Base-by-base conservation (phyloP, 1,140 invertebrate genomes). In the Lepidotrigona ventralis region DNA sequence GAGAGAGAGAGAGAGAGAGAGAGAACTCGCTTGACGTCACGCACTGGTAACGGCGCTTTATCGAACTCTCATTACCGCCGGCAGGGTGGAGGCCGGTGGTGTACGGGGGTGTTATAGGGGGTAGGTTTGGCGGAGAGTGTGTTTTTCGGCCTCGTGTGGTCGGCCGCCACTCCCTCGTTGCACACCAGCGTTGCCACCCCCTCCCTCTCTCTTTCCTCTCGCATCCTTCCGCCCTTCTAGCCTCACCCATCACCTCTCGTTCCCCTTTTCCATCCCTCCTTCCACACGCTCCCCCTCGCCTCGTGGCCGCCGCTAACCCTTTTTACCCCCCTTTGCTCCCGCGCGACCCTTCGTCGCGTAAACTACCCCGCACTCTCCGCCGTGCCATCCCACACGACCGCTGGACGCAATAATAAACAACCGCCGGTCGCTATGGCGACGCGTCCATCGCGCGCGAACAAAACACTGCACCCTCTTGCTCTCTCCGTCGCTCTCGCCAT, bases 361-460 rank as follows among this genome's bases (percentile, higher is more conserved):
- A 84, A 88, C 83, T 85, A 76, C 79, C 85, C 80, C 80, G 80
- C 64, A 73, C 80, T 53, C 73, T 77, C 64, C 56, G 58, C 73
- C 81, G 70, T 71, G 54, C 88, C 86, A 79, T 86, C 79, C 74
- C 75, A 70, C 81, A 84, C 90, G 83, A 90, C 87, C 90, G 87
- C 91, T 92, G 91, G 91, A 92, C 92, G 93, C 93, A 94, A 94
- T 94, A 93, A 94, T 94, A 94, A 94, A 94, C 93, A 94, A 94
- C 90, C 91, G 88, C 91, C 89, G 91, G 93, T 94, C 90, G 91
- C 92, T 91, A 94, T 94, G 92, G 92, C 89, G 90, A 94, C 92
- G 92, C 92, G 92, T 93, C 90, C 91, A 92, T 93, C 91, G 92
- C 90, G 91, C 92, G 91, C 93, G 91, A 93, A 94, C 93, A 93